phyloP scores from a whole-genome alignment of 1,140 invertebrate genomes.

The Glossosoma conforme region DNA sequence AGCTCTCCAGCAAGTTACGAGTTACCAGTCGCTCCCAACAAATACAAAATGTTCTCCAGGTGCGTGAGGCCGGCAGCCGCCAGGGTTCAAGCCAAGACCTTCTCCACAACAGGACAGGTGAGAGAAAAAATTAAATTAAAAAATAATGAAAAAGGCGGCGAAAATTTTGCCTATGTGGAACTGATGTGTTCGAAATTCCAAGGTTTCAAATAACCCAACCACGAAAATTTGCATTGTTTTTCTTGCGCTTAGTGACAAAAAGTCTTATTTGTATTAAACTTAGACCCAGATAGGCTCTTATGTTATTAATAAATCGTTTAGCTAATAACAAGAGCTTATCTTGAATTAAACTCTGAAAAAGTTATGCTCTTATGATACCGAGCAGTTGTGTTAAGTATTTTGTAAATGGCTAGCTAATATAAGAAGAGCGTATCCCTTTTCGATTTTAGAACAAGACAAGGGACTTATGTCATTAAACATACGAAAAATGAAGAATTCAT shows the following conservation, averaged over 20 bases:
- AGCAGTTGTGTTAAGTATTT: too few relatives aligned
- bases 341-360: too few relatives aligned
- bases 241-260: not conserved
- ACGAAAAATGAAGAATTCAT: too few relatives aligned
- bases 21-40: not conserved
- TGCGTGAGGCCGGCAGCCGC: constrained; percentile 41
- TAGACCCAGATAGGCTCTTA: too few relatives aligned
- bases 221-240: constrained; percentile 11
- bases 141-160: not conserved
- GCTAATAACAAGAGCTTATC: too few relatives aligned
- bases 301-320: too few relatives aligned
- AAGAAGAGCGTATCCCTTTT: too few relatives aligned
- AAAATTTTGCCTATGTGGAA: not conserved
- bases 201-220: not conserved
- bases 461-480: too few relatives aligned
- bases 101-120: constrained; percentile 53
- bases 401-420: too few relatives aligned
- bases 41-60: constrained; percentile 51
- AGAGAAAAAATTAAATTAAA: constrained; percentile 5
- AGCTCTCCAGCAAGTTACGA: not conserved
- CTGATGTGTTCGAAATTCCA: not conserved
- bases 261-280: too few relatives aligned
- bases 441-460: too few relatives aligned
- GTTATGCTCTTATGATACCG: too few relatives aligned
- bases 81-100: constrained; percentile 48